phyloP scores from a whole-genome alignment of 2,113 vertebrate genomes.

The Azemiops feae region DNA sequence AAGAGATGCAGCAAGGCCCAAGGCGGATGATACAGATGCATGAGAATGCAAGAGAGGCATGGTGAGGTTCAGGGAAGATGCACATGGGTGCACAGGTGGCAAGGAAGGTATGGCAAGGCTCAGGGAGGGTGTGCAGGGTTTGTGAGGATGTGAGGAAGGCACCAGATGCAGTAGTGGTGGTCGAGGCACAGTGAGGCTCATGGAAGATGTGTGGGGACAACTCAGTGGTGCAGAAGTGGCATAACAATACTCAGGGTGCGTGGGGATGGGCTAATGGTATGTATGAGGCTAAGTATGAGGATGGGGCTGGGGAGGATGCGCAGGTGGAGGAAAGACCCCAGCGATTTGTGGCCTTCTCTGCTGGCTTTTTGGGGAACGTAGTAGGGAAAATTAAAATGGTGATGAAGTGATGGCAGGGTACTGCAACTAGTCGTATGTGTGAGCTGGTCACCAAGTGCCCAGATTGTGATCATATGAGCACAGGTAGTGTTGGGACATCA shows the following conservation, averaged over 20 bases:
- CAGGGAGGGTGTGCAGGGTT: neutral
- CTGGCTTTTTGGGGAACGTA: neutral
- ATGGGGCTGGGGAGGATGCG: neutral
- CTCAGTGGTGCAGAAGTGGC: too few species aligned
- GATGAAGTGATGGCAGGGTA: neutral
- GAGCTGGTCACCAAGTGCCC: neutral
- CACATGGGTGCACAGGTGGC: neutral
- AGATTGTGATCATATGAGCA: neutral
- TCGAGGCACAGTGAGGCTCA: too few species aligned
- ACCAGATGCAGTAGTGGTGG: too few species aligned
- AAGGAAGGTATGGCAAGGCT: too few species aligned
- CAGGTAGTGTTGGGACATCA: neutral
- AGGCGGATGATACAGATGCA: neutral
- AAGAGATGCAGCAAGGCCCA: neutral
- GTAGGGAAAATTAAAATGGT: neutral
- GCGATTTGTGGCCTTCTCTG: neutral
- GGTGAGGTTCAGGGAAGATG: neutral
- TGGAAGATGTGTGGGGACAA: too few species aligned
- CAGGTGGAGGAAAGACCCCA: neutral
- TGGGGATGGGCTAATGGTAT: too few species aligned
- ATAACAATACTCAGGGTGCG: too few species aligned
- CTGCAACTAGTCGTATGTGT: neutral
- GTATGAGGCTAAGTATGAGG: too few species aligned
- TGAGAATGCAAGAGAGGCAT: neutral
- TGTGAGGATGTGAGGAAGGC: neutral